Base-by-base conservation (phyloP, 2,888 invertebrate species). In the Tricholauxania praeusta region DNA sequence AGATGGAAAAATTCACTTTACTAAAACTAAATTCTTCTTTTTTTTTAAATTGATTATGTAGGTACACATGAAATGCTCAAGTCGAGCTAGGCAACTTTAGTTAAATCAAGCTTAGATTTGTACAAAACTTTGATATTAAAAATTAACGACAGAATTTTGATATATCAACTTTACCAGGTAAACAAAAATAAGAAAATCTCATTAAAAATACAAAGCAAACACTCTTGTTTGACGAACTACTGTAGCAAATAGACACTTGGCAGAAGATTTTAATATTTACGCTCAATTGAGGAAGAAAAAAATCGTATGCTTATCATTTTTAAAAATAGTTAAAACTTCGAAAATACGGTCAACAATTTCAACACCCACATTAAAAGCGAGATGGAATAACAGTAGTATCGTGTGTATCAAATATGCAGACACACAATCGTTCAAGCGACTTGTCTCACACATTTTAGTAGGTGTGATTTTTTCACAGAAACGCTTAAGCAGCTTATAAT, bases 191-290 rank as follows among this genome's bases (percentile, higher is more conserved):
- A 12, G 22, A 59, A 62, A 62, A 62, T 62, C 62, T 62, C 62
- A 62, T 62, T 62, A 62, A 62, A 62, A 62, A 62, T 62, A 62
- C 62, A 62, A 62, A 62, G 5, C 62, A 62, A 62, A 62, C 62
- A 39, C 62, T 62, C 47, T 62, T 39, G 47, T 39, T 62, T 62
- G 15, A 62, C 15, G 39, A 62, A 39, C 62, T 62, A 62, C 39
- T 12, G 32, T 62, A 47, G 17, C 32, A 62, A 62, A 62, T 15
- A n/a, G 12, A 62, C 32, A 15, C 32, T 15, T 12, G 7, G 12
- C 6, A 53, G 53, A 53, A 53, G 53, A 8, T 17, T 17, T 53
- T 19, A 15, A 53, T 19, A 53, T 17, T 10, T 6, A 53, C 53
- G 19, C n/a, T 17, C n/a, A 53, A 12, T 17, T 17, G 53, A 19